Conservation (phyloP, 64 coral and sea anemone genomes). For the Astreopora myriophthalma region DNA sequence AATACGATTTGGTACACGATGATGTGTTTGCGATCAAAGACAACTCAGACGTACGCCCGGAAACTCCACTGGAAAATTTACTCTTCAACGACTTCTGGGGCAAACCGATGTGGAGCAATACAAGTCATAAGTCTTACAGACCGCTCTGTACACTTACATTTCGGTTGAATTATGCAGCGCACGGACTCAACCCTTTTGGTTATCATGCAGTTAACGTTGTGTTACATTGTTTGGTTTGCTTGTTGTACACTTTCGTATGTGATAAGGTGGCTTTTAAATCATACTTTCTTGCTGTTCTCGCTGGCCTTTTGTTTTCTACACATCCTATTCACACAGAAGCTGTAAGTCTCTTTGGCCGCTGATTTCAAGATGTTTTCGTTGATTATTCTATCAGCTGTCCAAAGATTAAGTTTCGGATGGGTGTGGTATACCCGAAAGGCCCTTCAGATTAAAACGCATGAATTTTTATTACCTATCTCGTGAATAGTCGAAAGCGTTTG, state of each 20-base stretch:
- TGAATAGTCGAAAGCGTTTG: neutral
- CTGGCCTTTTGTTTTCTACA: constrained; percentile 79
- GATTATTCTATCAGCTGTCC: neutral
- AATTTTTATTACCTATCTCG: neutral
- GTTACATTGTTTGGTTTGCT: constrained; percentile 72
- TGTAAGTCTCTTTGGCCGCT: constrained; percentile 24
- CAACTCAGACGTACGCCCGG: constrained; percentile 76
- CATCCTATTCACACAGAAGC: constrained; percentile 97
- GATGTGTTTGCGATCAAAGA: constrained; percentile 91
- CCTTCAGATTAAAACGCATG: too few relatives aligned
- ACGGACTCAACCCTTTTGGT: constrained; percentile 77
- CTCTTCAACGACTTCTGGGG: constrained; percentile 92
- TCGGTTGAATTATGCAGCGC: constrained; percentile 72
- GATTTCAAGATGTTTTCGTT: neutral
- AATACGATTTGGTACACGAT: constrained; percentile 84
- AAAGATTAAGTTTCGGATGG: neutral
- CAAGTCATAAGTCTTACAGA: constrained; percentile 93
- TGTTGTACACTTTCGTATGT: constrained; percentile 52
- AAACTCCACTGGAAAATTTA: constrained; percentile 52
- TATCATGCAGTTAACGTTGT: constrained; percentile 78
- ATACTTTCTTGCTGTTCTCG: constrained; percentile 15
- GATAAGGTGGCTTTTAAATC: constrained; percentile 61
- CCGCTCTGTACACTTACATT: constrained; percentile 83
- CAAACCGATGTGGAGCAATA: constrained; percentile 84
- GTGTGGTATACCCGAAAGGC: neutral